Base-by-base conservation (phyloP, 2,113 vertebrate species). In the Menidia beryllina region DNA sequence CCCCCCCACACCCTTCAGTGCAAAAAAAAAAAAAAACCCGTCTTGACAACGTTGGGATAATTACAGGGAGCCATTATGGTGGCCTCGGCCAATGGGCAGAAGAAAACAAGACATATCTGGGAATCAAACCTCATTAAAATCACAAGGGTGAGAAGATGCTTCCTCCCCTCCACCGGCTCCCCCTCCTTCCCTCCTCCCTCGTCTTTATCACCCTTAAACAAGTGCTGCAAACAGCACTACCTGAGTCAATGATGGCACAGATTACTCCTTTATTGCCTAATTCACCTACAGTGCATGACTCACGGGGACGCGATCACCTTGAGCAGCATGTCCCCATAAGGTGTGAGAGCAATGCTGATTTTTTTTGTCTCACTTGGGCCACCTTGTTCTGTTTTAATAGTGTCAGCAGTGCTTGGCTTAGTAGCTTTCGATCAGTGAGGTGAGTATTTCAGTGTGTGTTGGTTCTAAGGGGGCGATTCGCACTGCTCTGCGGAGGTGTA, bases 111-210 rank as follows among this genome's bases (percentile, higher is more conserved):
- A 84, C 75, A 63, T 81, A 83, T 87, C 81, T 76, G 1, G 12
- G 68, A 86, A 86, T 85, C 83, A 84, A 78, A 86, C 82, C 84
- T 89, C 85, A 86, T 90, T 91, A 85, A 86, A 87, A 87, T 80
- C 84, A 78, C 41, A 54, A 73, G 84, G 69, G 77, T 83, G 62
- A 85, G 66, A 67, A 86, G 81, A 82, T 81, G 74, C 68, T 85
- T 75, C 75, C 65, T 73, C 54, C 34, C 38, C 48, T 26, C 34
- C 38, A 25, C 58, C 17, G 43, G 51, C 19, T 43, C 49, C 55
- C 41, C 39, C 58, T 43, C 48, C 55, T 62, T 41, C 30, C 68
- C 51, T 72, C 53, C 75, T 60, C 61, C 79, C 75, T 74, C 77
- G 62, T 85, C 72, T 88, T 81, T 86, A 82, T 82, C 82, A 59